Evolutionary conservation across 2,113 vertebrate genomes (phyloP).

Genomic region (Morone chrysops): DNA sequence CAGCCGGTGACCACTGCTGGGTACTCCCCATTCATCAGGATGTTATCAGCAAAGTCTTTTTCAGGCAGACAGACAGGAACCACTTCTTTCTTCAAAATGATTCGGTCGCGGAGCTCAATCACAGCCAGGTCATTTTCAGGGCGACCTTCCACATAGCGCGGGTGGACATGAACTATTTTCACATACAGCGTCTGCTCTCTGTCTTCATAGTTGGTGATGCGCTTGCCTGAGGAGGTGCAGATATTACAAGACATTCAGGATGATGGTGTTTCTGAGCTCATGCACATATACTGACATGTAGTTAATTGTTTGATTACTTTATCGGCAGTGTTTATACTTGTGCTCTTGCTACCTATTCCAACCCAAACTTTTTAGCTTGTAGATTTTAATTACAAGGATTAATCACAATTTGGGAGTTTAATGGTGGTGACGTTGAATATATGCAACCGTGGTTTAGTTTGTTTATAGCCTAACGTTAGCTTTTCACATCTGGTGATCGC

Average conservation of each 20-base stretch:
- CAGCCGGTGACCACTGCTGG: conserved; percentile 79
- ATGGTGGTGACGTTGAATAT: no score
- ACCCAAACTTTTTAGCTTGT: no score
- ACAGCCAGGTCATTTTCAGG: conserved; percentile 83
- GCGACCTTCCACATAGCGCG: conserved; percentile 62
- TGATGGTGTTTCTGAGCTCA: neutral
- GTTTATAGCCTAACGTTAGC: no score
- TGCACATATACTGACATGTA: neutral
- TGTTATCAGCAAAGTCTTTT: conserved; percentile 81
- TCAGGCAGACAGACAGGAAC: conserved; percentile 81
- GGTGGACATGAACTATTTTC: conserved; percentile 68
- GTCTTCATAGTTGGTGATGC: conserved; percentile 1
- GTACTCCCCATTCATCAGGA: conserved; percentile 71
- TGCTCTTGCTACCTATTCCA: no score
- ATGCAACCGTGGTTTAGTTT: no score
- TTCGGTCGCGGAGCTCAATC: conserved; percentile 77
- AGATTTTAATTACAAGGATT: no score
- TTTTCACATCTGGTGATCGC: no score
- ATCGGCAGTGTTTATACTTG: no score
- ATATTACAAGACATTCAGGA: neutral
- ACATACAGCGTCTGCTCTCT: conserved; percentile 68
- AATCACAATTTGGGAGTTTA: no score
- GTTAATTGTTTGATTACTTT: no score
- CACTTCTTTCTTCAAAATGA: conserved; percentile 64
- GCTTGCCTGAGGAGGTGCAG: conserved; percentile 73